Percentiles rank a stretch among this genome's conserved stretches.
Conservation (phyloP, 2,888 invertebrate genomes). For the Eledone cirrhosa region DNA sequence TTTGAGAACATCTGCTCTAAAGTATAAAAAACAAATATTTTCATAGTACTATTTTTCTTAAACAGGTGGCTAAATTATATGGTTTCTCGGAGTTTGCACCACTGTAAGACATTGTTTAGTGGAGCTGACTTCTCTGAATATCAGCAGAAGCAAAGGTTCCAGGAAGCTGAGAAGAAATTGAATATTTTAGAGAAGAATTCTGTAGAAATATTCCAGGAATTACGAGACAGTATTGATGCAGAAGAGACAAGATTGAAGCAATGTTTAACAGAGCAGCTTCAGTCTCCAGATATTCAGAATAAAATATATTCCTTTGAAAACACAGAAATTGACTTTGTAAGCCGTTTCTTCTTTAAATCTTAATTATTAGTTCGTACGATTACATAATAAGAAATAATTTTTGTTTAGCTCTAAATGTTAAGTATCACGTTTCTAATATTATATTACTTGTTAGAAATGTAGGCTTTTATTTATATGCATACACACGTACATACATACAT, state of each 20-base stretch:
- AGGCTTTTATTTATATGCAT: no score
- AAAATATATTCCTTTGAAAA: not conserved
- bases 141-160: constrained; percentile 42
- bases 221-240: constrained; percentile 21
- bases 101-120: constrained; percentile 44
- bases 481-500: no score
- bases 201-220: constrained; percentile 20
- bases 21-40: no score
- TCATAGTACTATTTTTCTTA: not conserved
- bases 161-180: constrained; percentile 37
- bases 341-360: not conserved
- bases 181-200: constrained; percentile 38
- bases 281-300: not conserved
- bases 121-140: constrained; percentile 45
- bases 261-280: constrained; percentile 24
- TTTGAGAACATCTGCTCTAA: no score
- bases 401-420: no score
- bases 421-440: no score
- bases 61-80: constrained; percentile 53
- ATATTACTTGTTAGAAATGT: no score
- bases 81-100: constrained; percentile 43
- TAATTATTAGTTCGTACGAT: no score
- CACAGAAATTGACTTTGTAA: not conserved
- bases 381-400: no score
- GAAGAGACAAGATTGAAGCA: constrained; percentile 13